Base-by-base conservation (phyloP, 2,113 vertebrate species). In the Cichladusa arquata region DNA sequence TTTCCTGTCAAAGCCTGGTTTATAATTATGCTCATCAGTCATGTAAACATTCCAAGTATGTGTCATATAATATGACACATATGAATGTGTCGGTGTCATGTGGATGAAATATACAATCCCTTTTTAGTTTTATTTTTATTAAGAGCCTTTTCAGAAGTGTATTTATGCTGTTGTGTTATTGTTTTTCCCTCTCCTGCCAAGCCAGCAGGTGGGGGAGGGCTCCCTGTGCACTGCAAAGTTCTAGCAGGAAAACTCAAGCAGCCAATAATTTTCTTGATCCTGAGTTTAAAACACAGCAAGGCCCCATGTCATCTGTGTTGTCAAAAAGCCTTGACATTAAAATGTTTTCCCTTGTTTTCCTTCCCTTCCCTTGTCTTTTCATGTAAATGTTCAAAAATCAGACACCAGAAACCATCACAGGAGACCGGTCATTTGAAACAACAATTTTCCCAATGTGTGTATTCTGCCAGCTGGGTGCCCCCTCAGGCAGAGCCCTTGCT, bases 11-110 rank as follows among this genome's bases (percentile, higher is more conserved):
- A 54, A 81, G 36, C 53, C 23, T 76, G 72, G 56, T 51, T 78
- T n/a, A 48, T 93, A 58, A 38, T 65, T 69, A 44, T 53, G 67
- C 24, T 93, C 72, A 76, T 88, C 79, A 78, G 34, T 81, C 90
- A 48, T 81, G 70, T 70, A 92, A 79, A 58, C 70, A 93, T 81
- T 95, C 92, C 84, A 95, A 92, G 54, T 64, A 66, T 81, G 48
- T 74, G 90, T 92, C 83, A 81, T 71, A 53, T 34, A 84, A 86
- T 67, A 71, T 31, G 76, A 88, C 60, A 64, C 38, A 54, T 44
- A 65, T 25, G 48, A 81, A 90, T 92, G 82, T 4, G 10, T 88
- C 6, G 14, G 31, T 89, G 62, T 84, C 77, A 81, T 42, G 31
- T 54, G 83, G 40, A 84, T 79, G 50, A 90, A 94, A 90, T 50